Percentiles rank a stretch among this genome's conserved stretches.
Evolutionary conservation across 2,113 vertebrate genomes (phyloP).

Genomic region (Neotragus moschatus): DNA sequence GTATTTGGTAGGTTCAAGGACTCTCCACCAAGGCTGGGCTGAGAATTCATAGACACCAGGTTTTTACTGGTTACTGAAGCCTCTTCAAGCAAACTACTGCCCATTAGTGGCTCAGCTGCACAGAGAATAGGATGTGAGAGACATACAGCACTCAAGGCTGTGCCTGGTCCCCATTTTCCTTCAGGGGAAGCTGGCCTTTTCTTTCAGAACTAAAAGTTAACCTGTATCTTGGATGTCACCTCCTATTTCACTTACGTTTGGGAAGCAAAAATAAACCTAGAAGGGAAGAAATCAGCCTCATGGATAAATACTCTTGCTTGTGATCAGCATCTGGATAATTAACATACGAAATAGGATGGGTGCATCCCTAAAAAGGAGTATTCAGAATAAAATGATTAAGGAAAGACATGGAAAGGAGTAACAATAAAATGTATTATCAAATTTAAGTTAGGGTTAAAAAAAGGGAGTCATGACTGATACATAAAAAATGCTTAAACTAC

Average conservation of each 20-base stretch:
- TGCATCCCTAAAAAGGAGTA: neutral
- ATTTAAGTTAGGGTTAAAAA: constrained; percentile 46
- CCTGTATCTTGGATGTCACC: neutral
- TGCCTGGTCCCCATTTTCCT: constrained; percentile 7
- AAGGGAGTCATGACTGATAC: neutral
- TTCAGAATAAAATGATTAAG: constrained; percentile 20
- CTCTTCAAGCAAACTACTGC: constrained; percentile 94
- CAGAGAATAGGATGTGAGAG: constrained; percentile 50
- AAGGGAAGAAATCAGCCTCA: neutral
- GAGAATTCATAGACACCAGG: constrained; percentile 89
- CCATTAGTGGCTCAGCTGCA: constrained; percentile 90
- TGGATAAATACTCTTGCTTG: neutral
- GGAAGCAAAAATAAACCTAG: constrained; percentile 32
- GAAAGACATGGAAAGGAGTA: constrained; percentile 16
- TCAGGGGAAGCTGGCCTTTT: neutral
- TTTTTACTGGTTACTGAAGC: constrained; percentile 85
- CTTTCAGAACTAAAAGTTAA: neutral
- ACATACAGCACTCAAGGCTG: constrained; percentile 25
- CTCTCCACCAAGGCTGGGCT: constrained; percentile 85
- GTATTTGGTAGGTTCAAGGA: constrained; percentile 89
- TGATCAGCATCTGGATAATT: constrained; percentile 14
- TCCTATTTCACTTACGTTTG: constrained; percentile 9
- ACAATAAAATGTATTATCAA: neutral
- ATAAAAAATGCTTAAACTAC: neutral
- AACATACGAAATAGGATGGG: neutral